phyloP scores from a whole-genome alignment of 2,888 invertebrate genomes.

The Oxycera nigricornis region DNA sequence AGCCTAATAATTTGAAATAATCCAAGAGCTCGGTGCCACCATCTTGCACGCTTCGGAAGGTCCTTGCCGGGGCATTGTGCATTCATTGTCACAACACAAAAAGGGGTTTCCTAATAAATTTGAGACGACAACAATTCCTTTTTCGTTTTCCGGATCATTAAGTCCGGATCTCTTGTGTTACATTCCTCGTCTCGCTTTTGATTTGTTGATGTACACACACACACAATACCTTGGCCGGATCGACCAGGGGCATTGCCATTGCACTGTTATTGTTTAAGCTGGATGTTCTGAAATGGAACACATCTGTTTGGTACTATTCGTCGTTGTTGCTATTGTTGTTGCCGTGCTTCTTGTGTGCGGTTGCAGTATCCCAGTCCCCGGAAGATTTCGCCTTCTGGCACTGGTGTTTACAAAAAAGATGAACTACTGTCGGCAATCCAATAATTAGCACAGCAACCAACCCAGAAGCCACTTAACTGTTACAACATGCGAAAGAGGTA shows the following conservation, averaged over 20 bases:
- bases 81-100: conserved; percentile 34
- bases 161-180: conserved; percentile 19
- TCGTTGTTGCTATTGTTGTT: conserved; percentile 4
- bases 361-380: conserved; percentile 9
- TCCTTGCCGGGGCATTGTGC: background rate
- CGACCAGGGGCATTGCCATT: conserved; percentile 26
- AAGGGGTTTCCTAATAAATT: conserved; percentile 33
- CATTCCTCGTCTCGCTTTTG: conserved; percentile 26
- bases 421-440: conserved; percentile 39
- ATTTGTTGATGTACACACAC: conserved; percentile 32
- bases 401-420: conserved; percentile 34
- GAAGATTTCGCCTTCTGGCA: conserved; percentile 25
- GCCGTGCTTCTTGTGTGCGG: background rate
- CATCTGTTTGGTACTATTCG: conserved; percentile 32
- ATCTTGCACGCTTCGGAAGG: background rate
- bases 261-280: conserved; percentile 13
- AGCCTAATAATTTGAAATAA: conserved; percentile 6
- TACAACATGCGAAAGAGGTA: conserved; percentile 31
- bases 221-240: conserved; percentile 9
- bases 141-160: conserved; percentile 38
- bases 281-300: conserved; percentile 36
- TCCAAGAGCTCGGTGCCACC: background rate
- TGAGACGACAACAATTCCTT: conserved; percentile 36
- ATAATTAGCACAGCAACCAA: conserved; percentile 40
- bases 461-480: conserved; percentile 40